Evolutionary conservation across 2,797 vertebrate genomes (phyloP), one percentile per base, ranked within the genome.

Genomic region (Acrossocheilus wenchowensis): DNA sequence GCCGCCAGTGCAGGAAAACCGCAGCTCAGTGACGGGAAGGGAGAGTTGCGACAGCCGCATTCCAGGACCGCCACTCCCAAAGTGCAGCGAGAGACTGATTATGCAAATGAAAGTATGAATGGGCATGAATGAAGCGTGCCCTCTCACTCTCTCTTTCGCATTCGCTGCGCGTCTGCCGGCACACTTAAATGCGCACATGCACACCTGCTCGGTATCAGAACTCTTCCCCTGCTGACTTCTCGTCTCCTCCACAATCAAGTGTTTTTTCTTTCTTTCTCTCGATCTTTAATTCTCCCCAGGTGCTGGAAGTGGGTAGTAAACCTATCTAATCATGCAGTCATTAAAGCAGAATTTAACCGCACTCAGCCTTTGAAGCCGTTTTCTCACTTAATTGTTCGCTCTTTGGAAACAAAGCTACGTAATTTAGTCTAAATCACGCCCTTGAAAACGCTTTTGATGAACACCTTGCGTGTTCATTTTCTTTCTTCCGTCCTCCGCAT

Each of bases 81-180:
- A 77, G 57, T 78, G 84, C 78, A 77, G 64, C 57, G 78, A 72
- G 36, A 80, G 72, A 41, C 50, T 89, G 89, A 89, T 88, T 85
- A 90, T 69, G 83, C 81, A 91, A 90, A 77, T 45, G 66, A 1
- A 2, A 87, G 75, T 82, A 68, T 90, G 91, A 90, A 93, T 91
- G 88, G 90, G 83, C 91, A 91, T 89, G 91, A 93, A 90, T 91
- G 92, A 92, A 81, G 91, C 88, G 89, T 88, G 85, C 92, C 86
- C 91, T 91, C 86, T 52, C 34, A 78, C 60, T 30, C 15, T 43
- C 72, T 36, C 30, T 26, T 60, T 64, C 75, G 23, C 81, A 30
- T 39, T 74, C 48, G 9, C 34, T 45, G 60, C 15, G 48, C 15
- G 52, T 57, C 69, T 68, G 48, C 72, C 30, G 50, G 66, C 78